These are phyloP conservation scores for Myotis yumanensis DNA, from an alignment of 2,113 vertebrate species.

Conservation along the genomic window DNA sequence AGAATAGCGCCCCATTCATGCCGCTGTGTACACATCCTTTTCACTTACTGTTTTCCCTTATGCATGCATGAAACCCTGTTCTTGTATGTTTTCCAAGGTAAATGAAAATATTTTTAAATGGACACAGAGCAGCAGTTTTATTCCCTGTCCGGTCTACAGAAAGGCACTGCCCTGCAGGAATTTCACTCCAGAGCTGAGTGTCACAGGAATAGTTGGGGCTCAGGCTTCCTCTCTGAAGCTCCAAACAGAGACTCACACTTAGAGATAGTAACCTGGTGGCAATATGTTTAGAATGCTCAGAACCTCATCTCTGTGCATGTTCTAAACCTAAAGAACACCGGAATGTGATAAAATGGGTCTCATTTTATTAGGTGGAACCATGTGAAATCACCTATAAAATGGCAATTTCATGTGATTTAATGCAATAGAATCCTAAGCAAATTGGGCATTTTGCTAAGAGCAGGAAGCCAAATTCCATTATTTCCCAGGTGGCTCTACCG, in stretches of 20 bases:
- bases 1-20: constrained; percentile 69
- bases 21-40: constrained; percentile 43
- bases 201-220: not conserved
- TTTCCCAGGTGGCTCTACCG: not conserved
- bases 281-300: not conserved
- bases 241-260: not conserved
- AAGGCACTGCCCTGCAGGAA: not conserved
- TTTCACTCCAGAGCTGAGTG: not conserved
- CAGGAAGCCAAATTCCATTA: constrained; percentile 38
- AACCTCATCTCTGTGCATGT: not conserved
- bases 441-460: not conserved
- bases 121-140: constrained; percentile 42
- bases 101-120: constrained; percentile 63
- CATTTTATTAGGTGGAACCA: not conserved
- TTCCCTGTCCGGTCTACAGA: constrained; percentile 41
- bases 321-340: not conserved
- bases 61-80: constrained; percentile 54
- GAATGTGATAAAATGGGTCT: not conserved
- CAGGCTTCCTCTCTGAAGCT: not conserved
- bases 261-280: not conserved
- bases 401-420: not conserved
- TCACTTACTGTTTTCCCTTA: constrained; percentile 49
- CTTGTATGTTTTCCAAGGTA: constrained; percentile 67
- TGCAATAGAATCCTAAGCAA: constrained; percentile 13
- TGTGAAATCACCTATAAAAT: constrained; percentile 12